Percentiles rank a stretch among this genome's conserved stretches.
Evolutionary conservation across 1,140 invertebrate genomes (phyloP).

Genomic region (Ceratina australensis): DNA sequence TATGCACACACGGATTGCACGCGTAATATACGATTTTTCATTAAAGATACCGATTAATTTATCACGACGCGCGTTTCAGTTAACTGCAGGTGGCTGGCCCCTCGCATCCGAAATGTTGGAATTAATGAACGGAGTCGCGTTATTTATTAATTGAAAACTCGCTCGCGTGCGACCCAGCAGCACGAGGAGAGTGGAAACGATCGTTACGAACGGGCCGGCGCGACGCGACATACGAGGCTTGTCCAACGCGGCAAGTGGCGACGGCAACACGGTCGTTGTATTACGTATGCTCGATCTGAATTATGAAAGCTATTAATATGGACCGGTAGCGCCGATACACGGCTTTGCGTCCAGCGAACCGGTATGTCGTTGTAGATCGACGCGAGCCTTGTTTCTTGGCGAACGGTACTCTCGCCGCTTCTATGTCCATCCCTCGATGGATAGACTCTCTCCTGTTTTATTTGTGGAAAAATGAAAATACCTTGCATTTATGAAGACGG

Average conservation of each 20-base stretch:
- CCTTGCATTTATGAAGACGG: constrained; percentile 48
- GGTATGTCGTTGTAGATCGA: constrained; percentile 30
- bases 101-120: constrained; percentile 29
- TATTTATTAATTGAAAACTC: constrained; percentile 45
- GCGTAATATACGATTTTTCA: no score
- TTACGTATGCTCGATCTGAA: constrained; percentile 52
- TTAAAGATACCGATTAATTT: constrained; percentile 2
- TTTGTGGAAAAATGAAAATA: constrained; percentile 21
- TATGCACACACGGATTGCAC: no score
- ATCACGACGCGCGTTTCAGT: neutral
- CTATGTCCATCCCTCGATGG: constrained; percentile 25
- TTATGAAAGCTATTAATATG: constrained; percentile 61
- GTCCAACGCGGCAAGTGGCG: constrained; percentile 28
- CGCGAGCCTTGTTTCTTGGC: constrained; percentile 21
- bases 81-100: constrained; percentile 12
- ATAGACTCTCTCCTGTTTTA: constrained; percentile 37
- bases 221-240: constrained; percentile 13
- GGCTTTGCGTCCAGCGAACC: neutral
- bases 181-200: neutral
- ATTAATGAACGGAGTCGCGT: constrained; percentile 11
- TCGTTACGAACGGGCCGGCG: constrained; percentile 13
- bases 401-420: constrained; percentile 9
- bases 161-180: constrained; percentile 24
- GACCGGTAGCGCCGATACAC: constrained; percentile 47
- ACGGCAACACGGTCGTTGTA: constrained; percentile 30